Percentiles rank a stretch among this genome's conserved stretches.
Conservation (phyloP, 1,140 invertebrate species). For the Carposina sasakii region DNA sequence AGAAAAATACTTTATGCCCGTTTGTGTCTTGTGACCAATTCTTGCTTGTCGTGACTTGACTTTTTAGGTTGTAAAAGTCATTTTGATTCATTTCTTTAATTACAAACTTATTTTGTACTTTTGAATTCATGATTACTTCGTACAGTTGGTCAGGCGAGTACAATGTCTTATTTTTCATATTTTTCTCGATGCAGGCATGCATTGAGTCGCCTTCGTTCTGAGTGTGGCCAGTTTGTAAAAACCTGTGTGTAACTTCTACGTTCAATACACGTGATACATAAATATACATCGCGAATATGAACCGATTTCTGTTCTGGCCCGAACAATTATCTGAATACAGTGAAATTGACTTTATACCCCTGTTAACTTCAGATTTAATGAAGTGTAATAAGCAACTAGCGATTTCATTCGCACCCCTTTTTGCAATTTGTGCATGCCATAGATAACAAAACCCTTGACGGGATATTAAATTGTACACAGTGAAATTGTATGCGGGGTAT, state of each 20-base stretch:
- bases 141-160: constrained; percentile 24
- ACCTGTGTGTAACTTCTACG: constrained; percentile 36
- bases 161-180: constrained; percentile 25
- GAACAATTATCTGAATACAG: constrained; percentile 41
- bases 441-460: constrained; percentile 25
- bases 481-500: constrained; percentile 29
- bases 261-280: constrained; percentile 24
- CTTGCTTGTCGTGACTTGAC: neutral
- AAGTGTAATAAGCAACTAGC: constrained; percentile 23
- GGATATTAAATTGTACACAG: constrained; percentile 13
- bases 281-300: constrained; percentile 36
- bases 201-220: constrained; percentile 38
- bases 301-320: constrained; percentile 46
- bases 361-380: constrained; percentile 8
- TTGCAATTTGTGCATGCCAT: constrained; percentile 21
- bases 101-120: constrained; percentile 16
- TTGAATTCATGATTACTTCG: constrained; percentile 14
- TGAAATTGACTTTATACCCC: constrained; percentile 17
- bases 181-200: constrained; percentile 36
- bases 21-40: constrained; percentile 8
- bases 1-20: constrained; percentile 5
- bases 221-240: constrained; percentile 36
- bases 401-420: constrained; percentile 24
- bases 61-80: constrained; percentile 14
- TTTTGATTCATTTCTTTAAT: constrained; percentile 14